Conservation (phyloP, 2,797 vertebrate genomes). For the Centroberyx gerrardi region DNA sequence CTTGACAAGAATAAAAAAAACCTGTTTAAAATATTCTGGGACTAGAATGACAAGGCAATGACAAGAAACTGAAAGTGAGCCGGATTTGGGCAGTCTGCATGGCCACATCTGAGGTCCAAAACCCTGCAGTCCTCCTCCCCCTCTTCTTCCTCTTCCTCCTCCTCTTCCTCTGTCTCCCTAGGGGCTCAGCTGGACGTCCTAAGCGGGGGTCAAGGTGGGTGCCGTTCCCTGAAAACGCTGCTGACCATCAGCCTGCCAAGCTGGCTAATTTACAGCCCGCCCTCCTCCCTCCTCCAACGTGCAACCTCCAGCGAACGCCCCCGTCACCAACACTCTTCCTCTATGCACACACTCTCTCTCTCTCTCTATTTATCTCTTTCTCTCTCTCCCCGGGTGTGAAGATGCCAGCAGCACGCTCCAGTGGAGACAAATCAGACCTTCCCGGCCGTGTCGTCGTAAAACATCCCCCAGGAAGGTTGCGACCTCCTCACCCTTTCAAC, state of each 20-base stretch:
- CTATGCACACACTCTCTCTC: constrained; percentile 39
- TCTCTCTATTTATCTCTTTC: constrained; percentile 47
- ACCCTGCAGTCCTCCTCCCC: constrained; percentile 7
- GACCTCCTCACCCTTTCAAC: constrained; percentile 88
- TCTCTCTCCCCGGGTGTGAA: constrained; percentile 76
- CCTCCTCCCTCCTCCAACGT: constrained; percentile 45
- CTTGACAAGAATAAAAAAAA: no score
- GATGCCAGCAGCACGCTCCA: constrained; percentile 81
- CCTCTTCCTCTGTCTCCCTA: constrained; percentile 36
- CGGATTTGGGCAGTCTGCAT: no score
- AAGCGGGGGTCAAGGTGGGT: constrained; percentile 81
- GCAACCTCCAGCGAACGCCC: constrained; percentile 34
- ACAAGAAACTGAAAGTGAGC: not conserved
- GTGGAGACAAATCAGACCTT: constrained; percentile 84
- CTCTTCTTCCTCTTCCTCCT: not conserved
- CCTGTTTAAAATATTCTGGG: no score
- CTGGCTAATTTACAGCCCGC: constrained; percentile 80
- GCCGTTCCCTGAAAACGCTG: constrained; percentile 68
- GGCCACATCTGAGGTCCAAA: not conserved
- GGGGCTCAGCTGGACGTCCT: constrained; percentile 73
- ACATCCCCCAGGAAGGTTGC: constrained; percentile 82
- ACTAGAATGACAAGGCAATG: not conserved
- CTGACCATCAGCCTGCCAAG: constrained; percentile 77
- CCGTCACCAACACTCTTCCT: constrained; percentile 29
- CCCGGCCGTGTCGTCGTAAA: constrained; percentile 82